A percentile compares a stretch with the other conserved stretches of the same genome.
phyloP scores from a whole-genome alignment of 2,797 vertebrate species.

The Argyrosomus regius region DNA sequence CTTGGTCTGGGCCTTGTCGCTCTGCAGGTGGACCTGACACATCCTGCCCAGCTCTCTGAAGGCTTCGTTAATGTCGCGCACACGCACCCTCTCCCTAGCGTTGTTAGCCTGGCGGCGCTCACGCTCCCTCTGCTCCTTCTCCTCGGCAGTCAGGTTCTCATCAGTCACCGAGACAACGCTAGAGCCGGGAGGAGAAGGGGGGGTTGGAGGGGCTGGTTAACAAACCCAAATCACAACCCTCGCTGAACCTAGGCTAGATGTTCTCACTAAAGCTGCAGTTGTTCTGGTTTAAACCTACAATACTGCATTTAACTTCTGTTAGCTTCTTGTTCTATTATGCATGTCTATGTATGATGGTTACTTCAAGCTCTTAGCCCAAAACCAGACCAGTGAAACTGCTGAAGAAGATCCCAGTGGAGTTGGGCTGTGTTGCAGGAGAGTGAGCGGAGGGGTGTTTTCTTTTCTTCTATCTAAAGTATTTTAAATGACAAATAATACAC shows the following conservation, averaged over 20 bases:
- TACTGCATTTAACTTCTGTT: neutral
- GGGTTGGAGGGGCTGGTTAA: constrained; percentile 76
- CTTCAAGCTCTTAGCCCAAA: constrained; percentile 16
- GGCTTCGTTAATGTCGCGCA: constrained; percentile 99
- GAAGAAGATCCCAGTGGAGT: constrained; percentile 73
- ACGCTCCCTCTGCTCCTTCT: constrained; percentile 98
- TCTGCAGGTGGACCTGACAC: constrained; percentile 98
- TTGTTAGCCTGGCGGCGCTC: constrained; percentile 98
- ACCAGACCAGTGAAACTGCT: constrained; percentile 25
- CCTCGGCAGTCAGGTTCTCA: constrained; percentile 96
- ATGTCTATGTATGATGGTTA: neutral
- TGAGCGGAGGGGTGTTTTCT: constrained; percentile 21
- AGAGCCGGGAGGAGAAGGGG: constrained; percentile 73
- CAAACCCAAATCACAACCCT: constrained; percentile 79
- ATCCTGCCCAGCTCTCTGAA: constrained; percentile 99
- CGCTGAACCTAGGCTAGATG: constrained; percentile 29
- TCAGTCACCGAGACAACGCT: constrained; percentile 85
- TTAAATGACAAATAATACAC: neutral
- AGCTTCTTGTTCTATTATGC: neutral
- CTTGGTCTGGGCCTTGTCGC: constrained; percentile 99
- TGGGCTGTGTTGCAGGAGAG: constrained; percentile 55
- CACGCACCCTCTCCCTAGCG: constrained; percentile 96
- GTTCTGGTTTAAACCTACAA: constrained; percentile 1
- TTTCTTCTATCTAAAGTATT: constrained; percentile 4
- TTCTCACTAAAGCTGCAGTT: constrained; percentile 19